Base-by-base conservation (phyloP, 1,140 invertebrate species). In the Nixonia krombeini region DNA sequence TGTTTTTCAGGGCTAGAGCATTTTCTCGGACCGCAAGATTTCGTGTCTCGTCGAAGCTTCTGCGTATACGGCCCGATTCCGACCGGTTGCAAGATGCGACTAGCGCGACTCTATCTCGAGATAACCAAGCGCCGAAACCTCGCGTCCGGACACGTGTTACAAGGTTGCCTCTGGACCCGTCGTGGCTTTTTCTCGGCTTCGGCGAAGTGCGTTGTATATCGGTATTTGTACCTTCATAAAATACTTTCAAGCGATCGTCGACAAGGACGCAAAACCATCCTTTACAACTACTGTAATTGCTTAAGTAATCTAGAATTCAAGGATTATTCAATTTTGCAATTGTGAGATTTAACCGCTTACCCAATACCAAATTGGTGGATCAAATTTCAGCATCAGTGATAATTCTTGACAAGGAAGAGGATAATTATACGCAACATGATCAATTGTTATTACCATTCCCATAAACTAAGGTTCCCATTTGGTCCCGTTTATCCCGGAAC, bases 91-190 rank as follows among this genome's bases (percentile, higher is more conserved):
- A 4, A 10, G 9, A 1, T 55, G 45, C 40, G 31, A 49, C 57
- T n/a, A 61, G 25, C 38, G 37, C 35, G 33, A 51, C 18, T 53
- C 49, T 59, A 69, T 55, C 53, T 40, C 70, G 37, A 31, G 47
- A 52, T 49, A 53, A 46, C 16, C 42, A 51, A 45, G 21, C 63
- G 49, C 21, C 29, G 49, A 51, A 38, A 58, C 45, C 41, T 53
- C 55, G 63, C 45, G 57, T 64, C 50, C 21, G 38, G 47, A 62
- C 8, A 33, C 35, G 23, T n/a, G n/a, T 40, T 15, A 68, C 41
- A 31, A 47, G 45, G 18, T 26, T 67, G 40, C 41, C 31, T 31
- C 28, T 50, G 55, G 51, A 17, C 52, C 28, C 28, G 28, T 31
- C 28, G 8, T 31, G 28, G 28, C 9, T 12, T 31, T 31, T 31